Percentiles rank a stretch among this genome's conserved stretches.
These are phyloP conservation scores for Halcyon senegalensis DNA, from an alignment of 2,113 vertebrate species.

Conservation along the genomic window DNA sequence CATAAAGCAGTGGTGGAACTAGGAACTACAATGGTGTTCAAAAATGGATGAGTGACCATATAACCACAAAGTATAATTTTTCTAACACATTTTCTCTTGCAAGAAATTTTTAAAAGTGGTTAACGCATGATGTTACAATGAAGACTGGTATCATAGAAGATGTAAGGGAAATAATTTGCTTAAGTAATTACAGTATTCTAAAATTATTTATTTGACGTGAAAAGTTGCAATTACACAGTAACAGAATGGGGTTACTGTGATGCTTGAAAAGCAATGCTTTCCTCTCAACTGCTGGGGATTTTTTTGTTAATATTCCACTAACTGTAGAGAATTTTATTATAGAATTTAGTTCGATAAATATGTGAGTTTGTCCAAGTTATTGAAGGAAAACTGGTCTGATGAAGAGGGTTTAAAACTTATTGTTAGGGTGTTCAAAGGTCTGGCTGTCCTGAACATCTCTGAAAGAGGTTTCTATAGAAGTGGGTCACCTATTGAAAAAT, in stretches of 20 bases:
- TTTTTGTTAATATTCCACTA: background rate
- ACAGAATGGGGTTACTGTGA: background rate
- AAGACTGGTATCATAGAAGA: background rate
- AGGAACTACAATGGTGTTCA: background rate
- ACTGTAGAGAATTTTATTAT: background rate
- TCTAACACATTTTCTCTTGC: background rate
- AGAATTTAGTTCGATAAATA: background rate
- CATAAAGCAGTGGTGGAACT: background rate
- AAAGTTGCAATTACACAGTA: background rate
- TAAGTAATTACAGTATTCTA: background rate
- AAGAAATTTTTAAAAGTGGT: background rate
- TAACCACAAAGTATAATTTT: background rate
- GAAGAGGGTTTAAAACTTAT: background rate
- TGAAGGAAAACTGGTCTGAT: background rate
- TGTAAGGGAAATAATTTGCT: background rate
- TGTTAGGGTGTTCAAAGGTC: background rate
- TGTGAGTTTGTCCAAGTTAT: background rate
- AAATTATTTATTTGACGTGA: background rate
- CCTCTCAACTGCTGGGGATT: rapidly evolving
- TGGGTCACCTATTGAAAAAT: background rate
- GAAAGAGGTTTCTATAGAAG: background rate
- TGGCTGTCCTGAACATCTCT: background rate
- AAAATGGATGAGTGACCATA: background rate
- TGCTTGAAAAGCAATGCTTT: background rate
- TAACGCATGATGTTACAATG: background rate